Conservation (phyloP, 1,140 invertebrate species). For the Maconellicoccus hirsutus region DNA sequence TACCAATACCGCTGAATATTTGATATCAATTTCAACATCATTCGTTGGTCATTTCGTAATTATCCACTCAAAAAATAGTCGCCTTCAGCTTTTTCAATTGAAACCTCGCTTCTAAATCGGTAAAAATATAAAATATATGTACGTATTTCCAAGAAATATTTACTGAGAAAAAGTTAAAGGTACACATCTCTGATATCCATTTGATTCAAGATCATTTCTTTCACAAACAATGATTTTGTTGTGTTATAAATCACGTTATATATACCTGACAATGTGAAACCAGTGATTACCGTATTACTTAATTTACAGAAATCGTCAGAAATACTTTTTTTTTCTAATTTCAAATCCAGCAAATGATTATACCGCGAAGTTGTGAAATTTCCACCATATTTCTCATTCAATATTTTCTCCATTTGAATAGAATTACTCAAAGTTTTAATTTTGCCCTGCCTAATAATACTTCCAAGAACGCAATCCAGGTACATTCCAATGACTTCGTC, state of each 20-base stretch:
- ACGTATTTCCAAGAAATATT: too few relatives aligned
- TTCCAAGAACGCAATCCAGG: background rate
- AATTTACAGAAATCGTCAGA: background rate
- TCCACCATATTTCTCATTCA: background rate
- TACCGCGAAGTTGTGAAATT: background rate
- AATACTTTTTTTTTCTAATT: background rate
- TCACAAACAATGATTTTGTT: background rate
- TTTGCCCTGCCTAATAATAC: background rate
- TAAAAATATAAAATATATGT: too few relatives aligned
- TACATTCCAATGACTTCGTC: background rate
- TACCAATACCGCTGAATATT: too few relatives aligned
- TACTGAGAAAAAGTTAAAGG: background rate
- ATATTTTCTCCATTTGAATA: background rate
- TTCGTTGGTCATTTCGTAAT: too few relatives aligned
- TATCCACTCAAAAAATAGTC: too few relatives aligned
- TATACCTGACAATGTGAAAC: background rate
- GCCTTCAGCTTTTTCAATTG: too few relatives aligned
- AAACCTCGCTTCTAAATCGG: too few relatives aligned
- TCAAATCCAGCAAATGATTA: background rate
- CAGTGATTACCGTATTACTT: background rate
- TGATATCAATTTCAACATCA: too few relatives aligned
- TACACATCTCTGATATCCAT: background rate
- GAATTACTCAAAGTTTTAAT: background rate
- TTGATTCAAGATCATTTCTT: background rate
- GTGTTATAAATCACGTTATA: background rate